phyloP scores from a whole-genome alignment of 2,797 vertebrate species.

The Psittacula derbiana region DNA sequence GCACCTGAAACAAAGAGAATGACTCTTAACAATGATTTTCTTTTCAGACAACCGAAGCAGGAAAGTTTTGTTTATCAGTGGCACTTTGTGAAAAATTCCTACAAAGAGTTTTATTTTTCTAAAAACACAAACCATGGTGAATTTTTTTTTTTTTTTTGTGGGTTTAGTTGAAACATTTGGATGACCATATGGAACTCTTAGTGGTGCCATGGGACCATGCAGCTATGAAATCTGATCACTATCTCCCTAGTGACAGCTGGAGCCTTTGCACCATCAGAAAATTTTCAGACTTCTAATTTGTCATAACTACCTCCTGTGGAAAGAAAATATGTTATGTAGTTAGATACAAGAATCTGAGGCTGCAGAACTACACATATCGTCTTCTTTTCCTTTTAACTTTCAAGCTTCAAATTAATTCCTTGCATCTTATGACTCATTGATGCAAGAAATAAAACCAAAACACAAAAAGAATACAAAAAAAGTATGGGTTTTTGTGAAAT shows the following conservation, averaged over 20 bases:
- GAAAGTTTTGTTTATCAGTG: constrained; percentile 33
- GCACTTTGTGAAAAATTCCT: constrained; percentile 32
- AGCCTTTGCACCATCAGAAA: constrained; percentile 98
- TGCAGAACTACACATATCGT: constrained; percentile 62
- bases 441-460: constrained; percentile 49
- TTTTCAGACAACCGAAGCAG: constrained; percentile 24
- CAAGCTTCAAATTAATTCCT: constrained; percentile 65
- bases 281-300: constrained; percentile 99
- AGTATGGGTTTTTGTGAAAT: constrained; percentile 37
- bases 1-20: not conserved
- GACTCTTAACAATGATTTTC: not conserved
- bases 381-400: constrained; percentile 48
- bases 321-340: constrained; percentile 97
- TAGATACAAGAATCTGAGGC: constrained; percentile 80
- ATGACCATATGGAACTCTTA: constrained; percentile 99
- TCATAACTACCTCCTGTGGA: constrained; percentile 99
- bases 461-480: constrained; percentile 31
- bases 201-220: constrained; percentile 95
- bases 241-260: constrained; percentile 99
- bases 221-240: constrained; percentile 99
- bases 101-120: constrained; percentile 76
- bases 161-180: constrained; percentile 96
- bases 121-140: constrained; percentile 65
- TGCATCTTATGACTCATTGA: constrained; percentile 52
- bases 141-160: constrained; percentile 81